These are phyloP conservation scores for Paraescarpia echinospica DNA, from an alignment of 1,140 invertebrate genomes.

Conservation along the genomic window DNA sequence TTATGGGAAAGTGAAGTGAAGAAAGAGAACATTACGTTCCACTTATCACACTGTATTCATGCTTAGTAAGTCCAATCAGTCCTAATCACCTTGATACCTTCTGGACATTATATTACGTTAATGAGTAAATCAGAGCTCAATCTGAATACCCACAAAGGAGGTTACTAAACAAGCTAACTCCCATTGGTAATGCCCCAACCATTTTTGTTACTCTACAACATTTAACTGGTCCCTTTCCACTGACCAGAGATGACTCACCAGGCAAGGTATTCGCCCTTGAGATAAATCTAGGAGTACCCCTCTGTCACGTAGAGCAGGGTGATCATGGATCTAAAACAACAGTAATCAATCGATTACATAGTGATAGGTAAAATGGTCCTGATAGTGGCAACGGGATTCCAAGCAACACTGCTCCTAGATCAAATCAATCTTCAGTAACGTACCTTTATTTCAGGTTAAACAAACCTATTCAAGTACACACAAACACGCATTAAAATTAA, in stretches of 20 bases:
- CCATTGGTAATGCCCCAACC: too few relatives aligned
- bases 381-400: background rate
- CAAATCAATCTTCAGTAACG: too few relatives aligned
- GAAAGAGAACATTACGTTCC: background rate
- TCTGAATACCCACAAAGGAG: background rate
- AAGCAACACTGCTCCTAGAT: background rate
- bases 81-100: background rate
- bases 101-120: background rate
- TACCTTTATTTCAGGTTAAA: too few relatives aligned
- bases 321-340: slow-evolving; percentile 64
- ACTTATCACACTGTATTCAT: background rate
- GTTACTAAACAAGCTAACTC: background rate
- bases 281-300: slow-evolving; percentile 69
- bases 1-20: too few relatives aligned
- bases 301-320: slow-evolving; percentile 65
- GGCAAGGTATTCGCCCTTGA: slow-evolving; percentile 65
- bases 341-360: background rate
- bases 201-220: background rate
- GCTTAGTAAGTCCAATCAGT: background rate
- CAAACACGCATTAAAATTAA: too few relatives aligned
- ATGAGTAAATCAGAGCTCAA: background rate
- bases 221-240: background rate
- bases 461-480: too few relatives aligned
- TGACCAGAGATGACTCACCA: slow-evolving; percentile 52
- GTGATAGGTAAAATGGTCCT: background rate